Percentiles rank a stretch among this genome's conserved stretches.
Conservation (phyloP, 2,797 vertebrate genomes). For the Sebastes flavidus region DNA sequence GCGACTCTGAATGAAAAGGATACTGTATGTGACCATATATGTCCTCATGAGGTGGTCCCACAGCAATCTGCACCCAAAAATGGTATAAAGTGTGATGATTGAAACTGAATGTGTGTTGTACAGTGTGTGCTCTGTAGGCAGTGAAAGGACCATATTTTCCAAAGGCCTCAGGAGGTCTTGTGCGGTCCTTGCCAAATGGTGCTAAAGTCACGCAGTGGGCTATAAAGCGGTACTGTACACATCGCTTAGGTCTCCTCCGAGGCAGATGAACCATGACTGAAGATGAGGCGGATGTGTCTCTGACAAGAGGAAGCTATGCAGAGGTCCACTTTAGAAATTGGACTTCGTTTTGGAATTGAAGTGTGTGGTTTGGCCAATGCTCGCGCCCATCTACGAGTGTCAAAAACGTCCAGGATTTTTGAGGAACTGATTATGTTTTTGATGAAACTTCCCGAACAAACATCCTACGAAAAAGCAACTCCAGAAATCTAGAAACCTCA, state of each 20-base stretch:
- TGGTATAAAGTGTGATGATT: slow-evolving; percentile 19
- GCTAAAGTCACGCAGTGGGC: slow-evolving; percentile 30
- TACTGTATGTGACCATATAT: slow-evolving; percentile 40
- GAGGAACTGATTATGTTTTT: neutral
- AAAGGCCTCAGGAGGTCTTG: slow-evolving; percentile 21
- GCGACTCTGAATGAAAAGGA: slow-evolving; percentile 27
- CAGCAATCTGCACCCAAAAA: slow-evolving; percentile 39
- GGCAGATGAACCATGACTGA: slow-evolving; percentile 21
- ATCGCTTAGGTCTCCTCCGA: slow-evolving; percentile 6
- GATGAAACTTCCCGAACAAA: neutral
- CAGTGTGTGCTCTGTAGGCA: slow-evolving; percentile 38
- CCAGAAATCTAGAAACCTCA: neutral
- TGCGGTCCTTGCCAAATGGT: slow-evolving; percentile 33
- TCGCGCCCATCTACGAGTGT: neutral
- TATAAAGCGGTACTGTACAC: slow-evolving; percentile 49
- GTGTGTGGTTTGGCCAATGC: neutral
- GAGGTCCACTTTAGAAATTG: neutral
- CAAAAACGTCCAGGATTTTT: neutral
- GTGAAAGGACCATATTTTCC: slow-evolving; percentile 44
- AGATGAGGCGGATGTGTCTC: slow-evolving; percentile 20
- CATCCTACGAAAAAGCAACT: neutral
- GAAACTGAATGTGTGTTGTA: slow-evolving; percentile 37
- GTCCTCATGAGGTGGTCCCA: slow-evolving; percentile 34
- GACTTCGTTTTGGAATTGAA: neutral
- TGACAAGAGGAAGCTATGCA: neutral